Conservation (phyloP, 2,888 invertebrate species). For the Scaptomyza parva region DNA sequence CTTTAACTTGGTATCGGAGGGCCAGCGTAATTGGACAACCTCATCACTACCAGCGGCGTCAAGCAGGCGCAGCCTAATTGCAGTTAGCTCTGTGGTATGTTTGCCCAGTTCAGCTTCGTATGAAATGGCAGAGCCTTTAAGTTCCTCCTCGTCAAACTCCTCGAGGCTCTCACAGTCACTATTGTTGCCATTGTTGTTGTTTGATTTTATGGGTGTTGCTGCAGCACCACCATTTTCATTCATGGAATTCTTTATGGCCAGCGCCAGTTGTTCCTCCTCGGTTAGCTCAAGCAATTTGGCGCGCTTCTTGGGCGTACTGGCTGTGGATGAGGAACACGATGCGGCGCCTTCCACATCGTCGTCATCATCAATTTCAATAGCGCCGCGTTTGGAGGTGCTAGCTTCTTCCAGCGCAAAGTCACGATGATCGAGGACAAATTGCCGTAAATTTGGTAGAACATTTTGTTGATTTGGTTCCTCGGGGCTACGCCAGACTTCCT, state of each 20-base stretch:
- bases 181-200: slow-evolving; percentile 41
- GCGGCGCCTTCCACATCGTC: slow-evolving; percentile 56
- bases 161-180: slow-evolving; percentile 76
- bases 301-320: slow-evolving; percentile 68
- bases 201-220: slow-evolving; percentile 29
- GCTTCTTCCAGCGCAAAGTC: slow-evolving; percentile 75
- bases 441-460: slow-evolving; percentile 70
- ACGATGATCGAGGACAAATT: slow-evolving; percentile 74
- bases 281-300: slow-evolving; percentile 79
- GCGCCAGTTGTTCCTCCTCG: slow-evolving; percentile 83
- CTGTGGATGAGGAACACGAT: slow-evolving; percentile 46
- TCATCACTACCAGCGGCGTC: slow-evolving; percentile 77
- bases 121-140: slow-evolving; percentile 59
- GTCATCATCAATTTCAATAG: slow-evolving; percentile 59
- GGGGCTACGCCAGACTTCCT: slow-evolving; percentile 85
- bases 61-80: slow-evolving; percentile 80
- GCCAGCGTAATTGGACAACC: slow-evolving; percentile 83
- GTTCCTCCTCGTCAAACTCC: slow-evolving; percentile 75
- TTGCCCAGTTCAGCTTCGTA: slow-evolving; percentile 74
- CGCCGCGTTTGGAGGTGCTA: slow-evolving; percentile 72
- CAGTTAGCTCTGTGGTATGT: slow-evolving; percentile 74
- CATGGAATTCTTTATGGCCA: slow-evolving; percentile 85
- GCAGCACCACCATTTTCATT: slow-evolving; percentile 75
- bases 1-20: slow-evolving; percentile 82
- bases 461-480: slow-evolving; percentile 74